Conservation (phyloP, 2,888 invertebrate species). For the Allophyes oxyacanthae region DNA sequence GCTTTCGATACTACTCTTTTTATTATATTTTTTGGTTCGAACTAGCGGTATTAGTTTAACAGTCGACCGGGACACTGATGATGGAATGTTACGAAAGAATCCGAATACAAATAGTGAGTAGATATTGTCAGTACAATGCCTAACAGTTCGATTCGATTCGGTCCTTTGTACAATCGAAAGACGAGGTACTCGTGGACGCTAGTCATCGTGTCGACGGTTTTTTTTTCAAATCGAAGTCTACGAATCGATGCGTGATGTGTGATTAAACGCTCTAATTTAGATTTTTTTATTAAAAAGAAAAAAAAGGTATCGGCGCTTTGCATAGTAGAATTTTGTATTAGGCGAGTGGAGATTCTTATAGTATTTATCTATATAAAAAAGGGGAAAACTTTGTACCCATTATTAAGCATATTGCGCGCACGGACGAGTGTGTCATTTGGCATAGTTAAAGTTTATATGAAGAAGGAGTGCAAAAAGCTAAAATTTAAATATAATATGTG, state of each 20-base stretch:
- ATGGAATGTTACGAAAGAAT: conserved; percentile 70
- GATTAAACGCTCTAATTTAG: conserved; percentile 34
- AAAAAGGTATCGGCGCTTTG: too few relatives aligned
- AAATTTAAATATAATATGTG: too few relatives aligned
- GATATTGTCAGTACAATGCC: conserved; percentile 70
- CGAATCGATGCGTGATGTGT: conserved; percentile 39
- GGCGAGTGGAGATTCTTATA: too few relatives aligned
- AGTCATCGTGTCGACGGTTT: conserved; percentile 42
- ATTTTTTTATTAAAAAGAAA: conserved; percentile 5
- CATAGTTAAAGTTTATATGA: too few relatives aligned
- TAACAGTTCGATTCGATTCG: conserved; percentile 78
- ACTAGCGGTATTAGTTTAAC: conserved; percentile 53
- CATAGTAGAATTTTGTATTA: too few relatives aligned
- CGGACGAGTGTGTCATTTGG: too few relatives aligned
- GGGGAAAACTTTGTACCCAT: too few relatives aligned
- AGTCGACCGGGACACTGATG: conserved; percentile 24
- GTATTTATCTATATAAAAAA: too few relatives aligned
- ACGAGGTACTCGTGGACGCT: conserved; percentile 46
- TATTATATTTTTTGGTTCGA: conserved; percentile 39
- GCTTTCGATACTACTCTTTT: conserved; percentile 30
- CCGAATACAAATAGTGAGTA: conserved; percentile 76
- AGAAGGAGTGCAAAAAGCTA: too few relatives aligned
- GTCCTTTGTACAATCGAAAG: conserved; percentile 66
- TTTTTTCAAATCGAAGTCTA: conserved; percentile 32
- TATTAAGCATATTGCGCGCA: too few relatives aligned